Evolutionary conservation across 2,113 vertebrate genomes (phyloP).

Genomic region (Megaleporinus macrocephalus): DNA sequence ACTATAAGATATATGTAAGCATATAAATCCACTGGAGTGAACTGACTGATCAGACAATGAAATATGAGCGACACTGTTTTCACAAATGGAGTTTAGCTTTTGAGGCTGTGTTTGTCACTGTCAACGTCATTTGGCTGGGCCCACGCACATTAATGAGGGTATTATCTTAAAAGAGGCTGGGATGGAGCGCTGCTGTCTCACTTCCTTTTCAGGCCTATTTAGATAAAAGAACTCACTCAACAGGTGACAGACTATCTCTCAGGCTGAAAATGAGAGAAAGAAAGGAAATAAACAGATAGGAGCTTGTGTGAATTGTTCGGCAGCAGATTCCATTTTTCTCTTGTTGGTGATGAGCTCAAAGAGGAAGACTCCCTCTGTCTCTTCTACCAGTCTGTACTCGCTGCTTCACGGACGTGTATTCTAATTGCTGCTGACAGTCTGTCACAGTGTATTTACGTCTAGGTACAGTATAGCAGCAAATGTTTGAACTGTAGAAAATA

Average conservation of each 20-base stretch:
- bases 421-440: constrained; percentile 58
- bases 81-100: neutral
- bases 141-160: neutral
- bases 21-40: neutral
- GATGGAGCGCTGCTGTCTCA: constrained; percentile 20
- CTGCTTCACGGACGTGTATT: constrained; percentile 43
- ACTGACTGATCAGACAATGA: neutral
- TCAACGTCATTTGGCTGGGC: neutral
- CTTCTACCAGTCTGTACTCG: constrained; percentile 31
- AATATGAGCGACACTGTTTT: neutral
- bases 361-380: constrained; percentile 22
- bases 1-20: neutral
- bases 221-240: constrained; percentile 36
- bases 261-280: neutral
- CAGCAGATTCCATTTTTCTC: constrained; percentile 8
- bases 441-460: constrained; percentile 50
- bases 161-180: constrained; percentile 26
- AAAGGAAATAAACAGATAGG: constrained; percentile 11
- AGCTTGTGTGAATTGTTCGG: constrained; percentile 15
- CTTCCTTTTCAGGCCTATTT: constrained; percentile 24
- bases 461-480: constrained; percentile 36
- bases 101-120: constrained; percentile 10
- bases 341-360: constrained; percentile 1
- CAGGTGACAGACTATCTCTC: constrained; percentile 28
- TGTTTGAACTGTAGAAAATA: constrained; percentile 33